Evolutionary conservation across 2,113 vertebrate genomes (phyloP).

Genomic region (Varanus salvator): DNA sequence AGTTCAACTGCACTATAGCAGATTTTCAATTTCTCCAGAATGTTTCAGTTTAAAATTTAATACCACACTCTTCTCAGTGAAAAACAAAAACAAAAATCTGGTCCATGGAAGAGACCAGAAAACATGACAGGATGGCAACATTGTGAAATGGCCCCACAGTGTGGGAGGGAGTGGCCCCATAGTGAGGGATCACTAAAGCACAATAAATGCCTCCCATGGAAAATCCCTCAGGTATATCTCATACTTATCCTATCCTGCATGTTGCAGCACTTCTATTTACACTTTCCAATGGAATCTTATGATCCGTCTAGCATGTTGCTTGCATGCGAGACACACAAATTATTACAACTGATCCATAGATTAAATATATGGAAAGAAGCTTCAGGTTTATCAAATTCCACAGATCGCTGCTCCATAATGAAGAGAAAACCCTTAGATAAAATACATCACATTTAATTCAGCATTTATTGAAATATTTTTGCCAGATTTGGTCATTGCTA

Average conservation of each 20-base stretch:
- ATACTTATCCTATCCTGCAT: neutral
- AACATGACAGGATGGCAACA: no score
- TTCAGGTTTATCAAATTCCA: constrained; percentile 5
- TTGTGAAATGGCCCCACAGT: no score
- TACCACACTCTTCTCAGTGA: no score
- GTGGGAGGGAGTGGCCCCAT: no score
- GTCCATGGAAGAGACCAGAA: no score
- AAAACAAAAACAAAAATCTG: no score
- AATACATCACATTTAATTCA: neutral
- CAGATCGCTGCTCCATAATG: neutral
- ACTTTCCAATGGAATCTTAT: neutral
- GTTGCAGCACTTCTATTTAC: neutral
- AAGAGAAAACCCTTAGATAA: constrained; percentile 2
- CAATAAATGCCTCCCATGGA: no score
- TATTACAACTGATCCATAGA: neutral
- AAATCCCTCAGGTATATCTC: neutral
- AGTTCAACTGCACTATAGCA: no score
- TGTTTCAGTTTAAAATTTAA: no score
- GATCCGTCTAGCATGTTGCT: neutral
- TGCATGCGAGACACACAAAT: neutral
- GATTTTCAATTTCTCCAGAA: no score
- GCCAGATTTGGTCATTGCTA: neutral
- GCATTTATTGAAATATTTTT: constrained; percentile 26
- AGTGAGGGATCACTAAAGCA: no score
- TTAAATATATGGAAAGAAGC: constrained; percentile 33